These are phyloP conservation scores for Hylaeus anthracinus DNA, from an alignment of 1,140 invertebrate genomes.

Conservation along the genomic window DNA sequence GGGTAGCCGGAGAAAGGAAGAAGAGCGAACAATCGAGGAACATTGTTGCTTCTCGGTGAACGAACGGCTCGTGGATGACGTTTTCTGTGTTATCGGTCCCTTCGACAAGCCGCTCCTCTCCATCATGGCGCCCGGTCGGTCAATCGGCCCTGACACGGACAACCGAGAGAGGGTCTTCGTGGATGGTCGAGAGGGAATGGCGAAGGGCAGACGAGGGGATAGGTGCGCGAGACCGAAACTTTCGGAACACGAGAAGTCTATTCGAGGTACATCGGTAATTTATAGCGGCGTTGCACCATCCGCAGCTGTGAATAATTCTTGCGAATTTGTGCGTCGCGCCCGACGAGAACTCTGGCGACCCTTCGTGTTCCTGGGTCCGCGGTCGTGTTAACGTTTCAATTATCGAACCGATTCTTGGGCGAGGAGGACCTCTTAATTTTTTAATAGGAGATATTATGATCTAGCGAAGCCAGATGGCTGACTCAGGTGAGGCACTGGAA, in stretches of 20 bases:
- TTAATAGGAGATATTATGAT: too few relatives aligned
- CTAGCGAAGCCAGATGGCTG: too few relatives aligned
- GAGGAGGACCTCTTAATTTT: too few relatives aligned
- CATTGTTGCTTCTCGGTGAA: neutral
- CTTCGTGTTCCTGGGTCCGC: neutral
- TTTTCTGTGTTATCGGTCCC: constrained; percentile 2
- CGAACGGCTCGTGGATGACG: neutral
- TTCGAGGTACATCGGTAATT: constrained; percentile 46
- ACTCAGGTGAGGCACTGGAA: too few relatives aligned
- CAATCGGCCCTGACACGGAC: constrained; percentile 42
- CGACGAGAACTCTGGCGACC: constrained; percentile 6
- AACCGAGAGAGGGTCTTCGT: constrained; percentile 22
- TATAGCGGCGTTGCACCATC: constrained; percentile 42
- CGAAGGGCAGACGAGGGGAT: constrained; percentile 18
- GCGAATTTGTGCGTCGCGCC: neutral
- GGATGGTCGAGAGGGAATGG: constrained; percentile 22
- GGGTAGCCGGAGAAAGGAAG: constrained; percentile 4
- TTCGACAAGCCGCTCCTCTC: constrained; percentile 31
- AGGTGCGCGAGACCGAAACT: constrained; percentile 5
- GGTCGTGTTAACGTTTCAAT: constrained; percentile 27
- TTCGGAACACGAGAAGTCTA: constrained; percentile 35
- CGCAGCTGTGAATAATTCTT: constrained; percentile 34
- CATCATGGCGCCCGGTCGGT: constrained; percentile 29
- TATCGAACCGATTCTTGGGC: neutral
- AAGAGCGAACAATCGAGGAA: neutral